Percentiles rank a stretch among this genome's conserved stretches.
These are phyloP conservation scores for Solenodon paradoxus DNA, from an alignment of 2,113 vertebrate species.

Conservation along the genomic window DNA sequence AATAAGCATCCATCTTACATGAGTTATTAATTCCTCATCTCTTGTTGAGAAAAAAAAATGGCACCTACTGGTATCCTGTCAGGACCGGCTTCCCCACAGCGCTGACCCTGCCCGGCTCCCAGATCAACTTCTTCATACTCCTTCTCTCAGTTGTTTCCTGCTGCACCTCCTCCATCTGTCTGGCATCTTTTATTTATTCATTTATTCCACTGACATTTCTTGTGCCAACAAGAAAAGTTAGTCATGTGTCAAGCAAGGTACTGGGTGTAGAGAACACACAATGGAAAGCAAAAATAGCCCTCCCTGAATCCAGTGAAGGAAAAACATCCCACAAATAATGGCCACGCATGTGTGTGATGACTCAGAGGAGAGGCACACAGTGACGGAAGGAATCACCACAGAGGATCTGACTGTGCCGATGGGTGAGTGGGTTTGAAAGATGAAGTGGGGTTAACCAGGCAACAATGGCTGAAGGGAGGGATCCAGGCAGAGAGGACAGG, in stretches of 20 bases:
- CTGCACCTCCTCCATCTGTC: not conserved
- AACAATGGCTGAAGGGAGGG: not conserved
- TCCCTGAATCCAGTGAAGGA: not conserved
- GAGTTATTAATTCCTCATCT: not conserved
- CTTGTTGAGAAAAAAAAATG: not conserved
- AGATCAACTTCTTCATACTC: not conserved
- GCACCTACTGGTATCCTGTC: not conserved
- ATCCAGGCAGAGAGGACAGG: not conserved
- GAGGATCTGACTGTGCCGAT: too few relatives aligned
- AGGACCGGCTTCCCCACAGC: not conserved
- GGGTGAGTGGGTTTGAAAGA: not conserved
- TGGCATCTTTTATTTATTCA: not conserved
- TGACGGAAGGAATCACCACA: not conserved
- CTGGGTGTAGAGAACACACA: not conserved
- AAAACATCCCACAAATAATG: not conserved
- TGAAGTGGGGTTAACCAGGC: not conserved
- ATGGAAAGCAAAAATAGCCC: not conserved
- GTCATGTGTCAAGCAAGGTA: not conserved
- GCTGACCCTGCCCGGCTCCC: rapidly evolving
- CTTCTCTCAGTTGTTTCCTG: not conserved
- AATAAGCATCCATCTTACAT: not conserved
- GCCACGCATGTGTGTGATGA: rapidly evolving
- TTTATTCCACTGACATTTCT: not conserved
- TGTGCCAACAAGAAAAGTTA: not conserved
- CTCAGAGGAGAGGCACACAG: not conserved